Evolutionary conservation across 2,888 invertebrate species (phyloP).

Genomic region (Aromia moschata): DNA sequence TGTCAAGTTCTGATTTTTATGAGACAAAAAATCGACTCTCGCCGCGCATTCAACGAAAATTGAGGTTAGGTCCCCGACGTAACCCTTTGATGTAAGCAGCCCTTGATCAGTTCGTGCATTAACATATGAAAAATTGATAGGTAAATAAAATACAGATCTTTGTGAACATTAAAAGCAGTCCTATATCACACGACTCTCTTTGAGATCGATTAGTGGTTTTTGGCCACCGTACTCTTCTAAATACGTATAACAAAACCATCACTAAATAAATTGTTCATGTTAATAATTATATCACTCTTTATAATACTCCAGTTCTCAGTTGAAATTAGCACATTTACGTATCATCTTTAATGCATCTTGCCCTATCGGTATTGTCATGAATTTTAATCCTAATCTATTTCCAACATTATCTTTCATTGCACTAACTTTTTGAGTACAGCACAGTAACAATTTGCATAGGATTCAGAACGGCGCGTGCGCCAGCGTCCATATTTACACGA

Average conservation of each 20-base stretch:
- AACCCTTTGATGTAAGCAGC: slow-evolving; percentile 23
- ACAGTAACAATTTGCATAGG: slow-evolving; percentile 36
- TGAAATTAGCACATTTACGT: slow-evolving; percentile 44
- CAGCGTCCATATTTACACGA: too few relatives aligned
- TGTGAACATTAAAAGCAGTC: slow-evolving; percentile 62
- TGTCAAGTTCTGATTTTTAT: too few relatives aligned
- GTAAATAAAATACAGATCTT: slow-evolving; percentile 62
- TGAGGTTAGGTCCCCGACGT: slow-evolving; percentile 18
- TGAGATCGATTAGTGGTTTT: slow-evolving; percentile 59
- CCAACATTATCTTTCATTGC: slow-evolving; percentile 41
- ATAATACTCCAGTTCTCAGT: slow-evolving; percentile 50
- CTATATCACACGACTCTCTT: slow-evolving; percentile 62
- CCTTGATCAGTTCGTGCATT: slow-evolving; percentile 54
- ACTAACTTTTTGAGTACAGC: slow-evolving; percentile 41
- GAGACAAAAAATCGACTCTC: too few relatives aligned
- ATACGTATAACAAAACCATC: slow-evolving; percentile 50
- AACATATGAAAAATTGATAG: slow-evolving; percentile 36
- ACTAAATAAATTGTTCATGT: slow-evolving; percentile 54
- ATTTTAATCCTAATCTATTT: slow-evolving; percentile 41
- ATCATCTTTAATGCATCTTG: slow-evolving; percentile 50
- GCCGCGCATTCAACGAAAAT: slow-evolving; percentile 6
- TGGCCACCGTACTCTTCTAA: slow-evolving; percentile 39
- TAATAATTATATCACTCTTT: slow-evolving; percentile 55
- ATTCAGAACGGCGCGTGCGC: slow-evolving; percentile 15
- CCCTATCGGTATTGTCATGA: slow-evolving; percentile 59